Evolutionary conservation across 1,140 invertebrate genomes (phyloP), one percentile per base, ranked within the genome.

Genomic region (Pissodes strobi): DNA sequence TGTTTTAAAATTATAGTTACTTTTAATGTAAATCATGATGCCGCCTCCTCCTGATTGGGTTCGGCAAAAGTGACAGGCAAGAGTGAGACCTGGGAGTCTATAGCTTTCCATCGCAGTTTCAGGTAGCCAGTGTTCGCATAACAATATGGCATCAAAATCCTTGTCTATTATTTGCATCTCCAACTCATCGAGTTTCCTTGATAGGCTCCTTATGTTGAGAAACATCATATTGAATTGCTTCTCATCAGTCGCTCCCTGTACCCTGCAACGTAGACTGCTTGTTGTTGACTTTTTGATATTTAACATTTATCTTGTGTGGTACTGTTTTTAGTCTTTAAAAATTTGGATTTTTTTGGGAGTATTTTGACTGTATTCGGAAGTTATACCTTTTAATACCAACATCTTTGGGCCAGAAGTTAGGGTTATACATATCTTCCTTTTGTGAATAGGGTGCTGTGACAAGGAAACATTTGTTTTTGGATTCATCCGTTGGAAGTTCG

Each of bases 81-180:
- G n/a, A 3, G 46, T 49, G 4, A 17, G 4, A 49, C 18, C 13
- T 4, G 5, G 17, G 3, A 49, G 18, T 22, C 15, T 25, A 13
- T 17, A 49, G 21, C 46, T 49, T 49, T 6, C 46, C 3, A 8
- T 49, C 21, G 46, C 17, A 22, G 46, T 3, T 49, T 49, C 46
- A 10, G 46, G 6, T 13, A 49, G 23, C 46, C 46, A 49, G 19
- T 49, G 46, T 49, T 49, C 46, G 18, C 46, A 49, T 3, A n/a
- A n/a, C 18, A 21, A 4, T 3, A 49, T 22, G 10, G 23, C 13
- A 49, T 49, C 5, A 19, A 49, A 49, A 25, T 49, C 18, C 17
- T 18, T 49, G 4, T 5, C 23, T 22, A 6, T 17, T 4, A 49
- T 49, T 13, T 49, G 30, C 4, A 55, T 34, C 30, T 27, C 27